A percentile compares a stretch with the other conserved stretches of the same genome.
Evolutionary conservation across 2,797 vertebrate species (phyloP).

Genomic region (Myotis pilosus): DNA sequence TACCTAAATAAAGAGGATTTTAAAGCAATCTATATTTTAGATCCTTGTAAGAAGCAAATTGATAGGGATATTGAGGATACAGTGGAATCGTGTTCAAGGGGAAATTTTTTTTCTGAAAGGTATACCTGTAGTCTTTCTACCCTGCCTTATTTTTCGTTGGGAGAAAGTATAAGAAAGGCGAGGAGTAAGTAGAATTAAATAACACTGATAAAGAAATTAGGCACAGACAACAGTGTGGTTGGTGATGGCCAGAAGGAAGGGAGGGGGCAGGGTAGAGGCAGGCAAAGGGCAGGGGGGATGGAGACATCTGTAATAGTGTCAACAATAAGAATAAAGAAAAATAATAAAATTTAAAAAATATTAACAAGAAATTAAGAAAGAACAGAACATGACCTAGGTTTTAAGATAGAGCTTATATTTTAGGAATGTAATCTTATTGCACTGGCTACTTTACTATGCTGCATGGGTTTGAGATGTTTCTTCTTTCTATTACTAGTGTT

Average conservation of each 20-base stretch:
- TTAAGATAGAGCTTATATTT: conserved; percentile 23
- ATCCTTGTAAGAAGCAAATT: conserved; percentile 16
- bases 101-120: conserved; percentile 44
- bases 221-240: neutral
- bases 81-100: conserved; percentile 38
- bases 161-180: conserved; percentile 10
- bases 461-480: conserved; percentile 6
- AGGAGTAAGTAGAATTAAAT: conserved; percentile 23
- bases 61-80: conserved; percentile 50
- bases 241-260: neutral
- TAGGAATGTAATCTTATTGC: neutral
- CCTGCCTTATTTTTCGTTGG: conserved; percentile 23
- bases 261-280: neutral
- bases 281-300: neutral
- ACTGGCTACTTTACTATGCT: neutral
- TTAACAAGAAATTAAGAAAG: neutral
- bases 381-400: conserved; percentile 35
- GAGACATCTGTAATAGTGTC: neutral
- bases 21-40: conserved; percentile 60
- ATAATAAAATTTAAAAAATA: neutral
- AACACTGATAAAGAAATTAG: conserved; percentile 31
- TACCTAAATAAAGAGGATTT: conserved; percentile 62
- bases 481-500: neutral
- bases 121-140: conserved; percentile 6
- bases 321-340: neutral